These are phyloP conservation scores for Silvanus unidentatus DNA, from an alignment of 2,888 invertebrate species.

Conservation along the genomic window DNA sequence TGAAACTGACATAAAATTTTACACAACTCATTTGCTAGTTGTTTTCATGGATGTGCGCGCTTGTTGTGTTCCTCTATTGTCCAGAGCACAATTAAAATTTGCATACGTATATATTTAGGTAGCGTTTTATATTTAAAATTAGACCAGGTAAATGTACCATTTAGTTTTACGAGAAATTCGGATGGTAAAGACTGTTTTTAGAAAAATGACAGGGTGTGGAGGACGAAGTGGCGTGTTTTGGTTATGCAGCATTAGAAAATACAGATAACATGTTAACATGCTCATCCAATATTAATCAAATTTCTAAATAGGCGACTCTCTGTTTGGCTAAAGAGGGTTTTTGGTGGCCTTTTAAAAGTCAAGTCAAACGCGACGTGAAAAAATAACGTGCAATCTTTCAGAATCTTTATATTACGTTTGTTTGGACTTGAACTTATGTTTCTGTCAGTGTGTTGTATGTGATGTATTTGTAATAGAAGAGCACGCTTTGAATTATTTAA, in stretches of 20 bases:
- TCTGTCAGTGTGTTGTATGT: slow-evolving; percentile 35
- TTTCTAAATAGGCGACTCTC: too few relatives aligned
- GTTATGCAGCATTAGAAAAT: too few relatives aligned
- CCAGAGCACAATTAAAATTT: slow-evolving; percentile 29
- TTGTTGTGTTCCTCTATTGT: slow-evolving; percentile 10
- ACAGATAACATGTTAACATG: too few relatives aligned
- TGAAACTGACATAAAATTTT: slow-evolving; percentile 29
- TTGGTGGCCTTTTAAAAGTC: slow-evolving; percentile 18
- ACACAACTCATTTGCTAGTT: slow-evolving; percentile 15
- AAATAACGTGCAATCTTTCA: slow-evolving; percentile 43
- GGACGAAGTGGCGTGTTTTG: too few relatives aligned
- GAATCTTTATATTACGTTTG: slow-evolving; percentile 43
- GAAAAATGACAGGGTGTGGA: too few relatives aligned
- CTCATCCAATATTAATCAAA: too few relatives aligned
- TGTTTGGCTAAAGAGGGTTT: too few relatives aligned
- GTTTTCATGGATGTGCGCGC: background rate
- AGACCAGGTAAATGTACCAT: background rate
- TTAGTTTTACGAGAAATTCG: too few relatives aligned
- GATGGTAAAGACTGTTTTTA: too few relatives aligned
- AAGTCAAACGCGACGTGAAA: slow-evolving; percentile 31
- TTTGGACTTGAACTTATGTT: slow-evolving; percentile 40
- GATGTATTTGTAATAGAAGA: slow-evolving; percentile 34
- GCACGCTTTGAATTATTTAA: slow-evolving; percentile 38
- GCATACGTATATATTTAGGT: slow-evolving; percentile 17
- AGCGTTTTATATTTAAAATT: slow-evolving; percentile 1